Evolutionary conservation across 2,888 invertebrate genomes (phyloP), one percentile per base, ranked within the genome.

Genomic region (Caenorhabditis becei): DNA sequence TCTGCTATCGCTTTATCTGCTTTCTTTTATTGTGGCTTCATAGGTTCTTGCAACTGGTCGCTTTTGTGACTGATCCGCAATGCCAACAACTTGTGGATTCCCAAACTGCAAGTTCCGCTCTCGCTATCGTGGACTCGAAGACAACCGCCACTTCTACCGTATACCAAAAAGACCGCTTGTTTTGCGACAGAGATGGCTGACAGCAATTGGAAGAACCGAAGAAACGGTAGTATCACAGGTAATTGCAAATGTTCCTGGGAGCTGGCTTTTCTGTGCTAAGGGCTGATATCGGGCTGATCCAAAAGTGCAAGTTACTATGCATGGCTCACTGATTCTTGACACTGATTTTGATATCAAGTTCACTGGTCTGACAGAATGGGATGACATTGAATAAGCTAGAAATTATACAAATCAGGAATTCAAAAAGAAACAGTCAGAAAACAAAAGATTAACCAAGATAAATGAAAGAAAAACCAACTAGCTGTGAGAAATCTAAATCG

Each of bases 21-120:
- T 77, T 58, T n/a, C 51, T 20, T 37, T 63, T 16, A 63, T 58
- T 53, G 70, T 70, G 58, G 70, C 70, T 77, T 77, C 66, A 23
- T 80, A 63, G 72, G 78, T 72, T 67, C 37, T 69, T 79, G 71
- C 69, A 69, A 44, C 63, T 70, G 56, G 44, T 70, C 63, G 59
- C 74, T 74, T 69, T 63, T 61, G 69, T 63, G 69, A 61, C 70
- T 18, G 53, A 77, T 59, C 49, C 53, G 69, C 69, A 63, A 92
- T 92, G 92, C 92, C 92, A 67, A 92, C 92, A 62, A 92, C 92
- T 78, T 92, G 92, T 81, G 92, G 91, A 77, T 92, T 92, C 86
- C 92, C 92, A 77, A 92, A 92, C 83, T 92, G 92, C 88, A 92
- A 92, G 86, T 90, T 90, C 74, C 89, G 90, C 26, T 90, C 90